Percentiles rank a stretch among this genome's conserved stretches.
Evolutionary conservation across 1,140 invertebrate genomes (phyloP).

Genomic region (Eupristina koningsbergeri): DNA sequence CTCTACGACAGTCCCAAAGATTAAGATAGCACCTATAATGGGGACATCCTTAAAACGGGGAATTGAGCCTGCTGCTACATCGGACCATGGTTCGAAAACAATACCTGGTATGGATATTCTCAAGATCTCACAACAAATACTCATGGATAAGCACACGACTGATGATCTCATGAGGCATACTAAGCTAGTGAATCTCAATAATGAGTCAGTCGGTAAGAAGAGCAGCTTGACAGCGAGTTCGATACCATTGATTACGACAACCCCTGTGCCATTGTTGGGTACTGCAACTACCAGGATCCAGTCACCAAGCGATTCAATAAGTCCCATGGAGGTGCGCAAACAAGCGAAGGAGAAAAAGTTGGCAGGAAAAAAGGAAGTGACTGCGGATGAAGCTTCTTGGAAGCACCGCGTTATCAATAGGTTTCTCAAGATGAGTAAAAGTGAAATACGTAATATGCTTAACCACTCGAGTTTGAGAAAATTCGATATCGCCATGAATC

Average conservation of each 20-base stretch:
- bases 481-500: conserved; percentile 71
- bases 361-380: background rate
- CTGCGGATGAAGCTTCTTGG: conserved; percentile 59
- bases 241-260: background rate
- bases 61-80: background rate
- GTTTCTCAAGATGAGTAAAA: conserved; percentile 71
- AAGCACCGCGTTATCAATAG: conserved; percentile 68
- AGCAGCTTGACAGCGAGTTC: background rate
- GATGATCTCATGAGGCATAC: conserved; percentile 42
- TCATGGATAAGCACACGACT: conserved; percentile 39
- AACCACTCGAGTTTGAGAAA: conserved; percentile 70
- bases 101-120: conserved; percentile 36
- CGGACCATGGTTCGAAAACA: conserved; percentile 8
- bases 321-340: background rate
- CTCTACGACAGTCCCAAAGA: background rate
- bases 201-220: background rate
- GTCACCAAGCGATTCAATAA: background rate
- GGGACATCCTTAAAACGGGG: background rate
- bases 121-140: conserved; percentile 44
- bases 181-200: conserved; percentile 21
- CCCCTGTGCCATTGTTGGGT: background rate
- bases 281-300: no score
- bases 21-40: background rate
- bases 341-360: background rate
- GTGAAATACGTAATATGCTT: conserved; percentile 71